phyloP scores from a whole-genome alignment of 2,888 invertebrate genomes.

The Dryobota labecula region DNA sequence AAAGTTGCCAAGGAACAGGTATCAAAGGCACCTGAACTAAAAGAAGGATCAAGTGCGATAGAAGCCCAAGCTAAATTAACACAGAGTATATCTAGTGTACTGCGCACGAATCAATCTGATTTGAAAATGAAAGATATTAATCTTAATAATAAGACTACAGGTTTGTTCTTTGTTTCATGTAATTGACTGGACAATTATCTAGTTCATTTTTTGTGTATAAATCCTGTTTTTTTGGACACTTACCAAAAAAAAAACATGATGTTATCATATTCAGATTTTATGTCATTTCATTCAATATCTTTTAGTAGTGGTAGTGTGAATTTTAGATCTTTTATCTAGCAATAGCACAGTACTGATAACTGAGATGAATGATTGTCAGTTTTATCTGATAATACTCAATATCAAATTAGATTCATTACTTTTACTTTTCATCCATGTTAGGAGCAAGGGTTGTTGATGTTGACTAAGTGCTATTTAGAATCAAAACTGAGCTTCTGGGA shows the following conservation, averaged over 20 bases:
- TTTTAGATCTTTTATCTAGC: constrained; percentile 4
- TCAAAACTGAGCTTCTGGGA: background rate
- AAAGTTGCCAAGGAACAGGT: constrained; percentile 82
- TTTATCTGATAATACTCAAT: constrained; percentile 17
- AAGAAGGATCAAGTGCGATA: constrained; percentile 80
- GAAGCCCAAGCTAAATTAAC: constrained; percentile 87
- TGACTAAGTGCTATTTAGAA: background rate
- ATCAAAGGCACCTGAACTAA: constrained; percentile 69
- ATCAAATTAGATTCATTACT: constrained; percentile 17
- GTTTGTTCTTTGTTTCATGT: constrained; percentile 71
- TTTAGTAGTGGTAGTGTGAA: constrained; percentile 15
- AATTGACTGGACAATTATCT: background rate
- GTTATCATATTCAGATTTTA: background rate
- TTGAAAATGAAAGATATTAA: constrained; percentile 88
- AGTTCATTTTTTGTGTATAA: background rate
- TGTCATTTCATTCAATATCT: background rate
- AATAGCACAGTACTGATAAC: constrained; percentile 16
- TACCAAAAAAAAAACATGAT: background rate
- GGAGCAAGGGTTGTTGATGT: background rate
- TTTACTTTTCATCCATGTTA: background rate
- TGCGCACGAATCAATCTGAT: constrained; percentile 81
- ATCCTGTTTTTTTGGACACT: background rate
- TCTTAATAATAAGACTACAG: constrained; percentile 83
- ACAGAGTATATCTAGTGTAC: constrained; percentile 84
- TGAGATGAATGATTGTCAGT: constrained; percentile 9